Conservation (phyloP, 2,888 invertebrate genomes). For the Kryphioiulus occultus region DNA sequence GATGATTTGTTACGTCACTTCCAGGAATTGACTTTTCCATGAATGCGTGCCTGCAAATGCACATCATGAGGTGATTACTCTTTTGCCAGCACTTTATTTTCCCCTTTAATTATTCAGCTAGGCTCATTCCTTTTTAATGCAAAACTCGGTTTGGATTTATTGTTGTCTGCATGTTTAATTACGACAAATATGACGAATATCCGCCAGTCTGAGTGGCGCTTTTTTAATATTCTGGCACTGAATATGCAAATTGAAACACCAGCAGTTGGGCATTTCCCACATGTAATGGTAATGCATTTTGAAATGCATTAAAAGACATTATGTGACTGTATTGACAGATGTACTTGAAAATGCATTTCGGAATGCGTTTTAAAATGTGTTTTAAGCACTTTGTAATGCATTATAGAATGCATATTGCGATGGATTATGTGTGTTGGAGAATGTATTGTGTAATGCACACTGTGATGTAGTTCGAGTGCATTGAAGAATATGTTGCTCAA, state of each 20-base stretch:
- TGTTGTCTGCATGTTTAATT: slow-evolving; percentile 30
- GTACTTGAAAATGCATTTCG: too few relatives aligned
- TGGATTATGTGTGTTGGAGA: too few relatives aligned
- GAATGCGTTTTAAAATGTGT: too few relatives aligned
- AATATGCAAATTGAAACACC: not conserved
- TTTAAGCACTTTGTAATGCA: too few relatives aligned
- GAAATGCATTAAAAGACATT: too few relatives aligned
- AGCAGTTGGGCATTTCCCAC: too few relatives aligned
- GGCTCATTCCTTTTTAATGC: slow-evolving; percentile 40
- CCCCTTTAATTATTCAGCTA: slow-evolving; percentile 12
- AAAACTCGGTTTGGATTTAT: slow-evolving; percentile 32
- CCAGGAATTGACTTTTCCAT: not conserved
- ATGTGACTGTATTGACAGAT: too few relatives aligned
- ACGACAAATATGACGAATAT: slow-evolving; percentile 39
- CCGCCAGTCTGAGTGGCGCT: not conserved
- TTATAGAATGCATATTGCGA: too few relatives aligned
- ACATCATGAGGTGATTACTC: slow-evolving; percentile 28
- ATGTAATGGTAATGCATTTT: too few relatives aligned
- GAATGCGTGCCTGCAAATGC: not conserved
- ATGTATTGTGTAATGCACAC: too few relatives aligned
- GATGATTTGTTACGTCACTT: not conserved
- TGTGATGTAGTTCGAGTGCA: too few relatives aligned
- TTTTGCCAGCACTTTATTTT: slow-evolving; percentile 16
- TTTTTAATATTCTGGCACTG: not conserved
- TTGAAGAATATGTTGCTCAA: too few relatives aligned